Evolutionary conservation across 1,140 invertebrate species (phyloP), one percentile per base, ranked within the genome.

Genomic region (Scaptomyza graminum): DNA sequence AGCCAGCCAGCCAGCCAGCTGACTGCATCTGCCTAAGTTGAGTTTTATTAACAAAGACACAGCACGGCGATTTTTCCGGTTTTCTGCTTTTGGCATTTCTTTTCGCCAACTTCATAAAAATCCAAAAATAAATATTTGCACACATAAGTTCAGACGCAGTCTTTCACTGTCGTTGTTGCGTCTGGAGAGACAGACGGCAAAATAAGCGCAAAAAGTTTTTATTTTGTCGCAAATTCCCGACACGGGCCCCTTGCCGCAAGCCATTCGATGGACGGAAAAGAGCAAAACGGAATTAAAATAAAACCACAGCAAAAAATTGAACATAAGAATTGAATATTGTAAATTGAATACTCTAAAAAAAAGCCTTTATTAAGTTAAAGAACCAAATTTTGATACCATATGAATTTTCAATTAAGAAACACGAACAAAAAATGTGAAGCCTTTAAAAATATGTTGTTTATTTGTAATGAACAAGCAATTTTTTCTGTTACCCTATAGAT

Each of bases 41-140:
- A 60, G 31, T 76, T 67, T 65, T 49, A 62, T 74, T 43, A 61
- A 72, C 56, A 57, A 54, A 68, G 65, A 73, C 70, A 34, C 50
- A 73, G 50, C 56, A 73, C 64, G 71, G 50, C 57, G 63, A 71
- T 74, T 74, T 74, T 74, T 74, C 41, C 49, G 66, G 46, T 59
- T 9, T 78, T 62, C 25, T 62, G 64, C 52, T 72, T 61, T 44
- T 8, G 31, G 31, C 31, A 44, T 70, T 66, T 74, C 46, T 56
- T 65, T 57, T 55, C 16, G 54, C 43, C 73, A 64, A 65, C 60
- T 69, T 76, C 63, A 79, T 68, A 79, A 68, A 67, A 80, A 77
- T 77, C 74, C 74, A 12, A 87, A 71, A 69, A 82, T 75, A 87
- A 85, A 85, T 85, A 85, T 85, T 88, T 85, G 74, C 64, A 63